Evolutionary conservation across 2,797 vertebrate genomes (phyloP), one percentile per base, ranked within the genome.

Genomic region (Hipposideros larvatus): DNA sequence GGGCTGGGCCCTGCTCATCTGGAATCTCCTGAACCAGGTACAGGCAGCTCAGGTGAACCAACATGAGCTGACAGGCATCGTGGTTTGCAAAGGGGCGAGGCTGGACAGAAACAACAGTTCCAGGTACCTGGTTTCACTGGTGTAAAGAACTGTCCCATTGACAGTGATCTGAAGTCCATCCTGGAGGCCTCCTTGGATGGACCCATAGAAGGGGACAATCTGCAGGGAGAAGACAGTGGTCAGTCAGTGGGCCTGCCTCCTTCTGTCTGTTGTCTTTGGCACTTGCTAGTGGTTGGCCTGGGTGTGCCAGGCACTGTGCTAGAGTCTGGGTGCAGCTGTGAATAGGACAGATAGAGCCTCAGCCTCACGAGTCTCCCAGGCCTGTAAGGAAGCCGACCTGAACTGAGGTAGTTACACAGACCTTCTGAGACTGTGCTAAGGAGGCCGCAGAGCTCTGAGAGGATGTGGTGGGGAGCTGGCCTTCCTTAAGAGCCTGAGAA

Each of bases 171-270:
- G 75, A 53, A 93, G 97, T 89, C 97, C 97, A 0, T 95, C 96
- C 61, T 82, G 88, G 26, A 98, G 96, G 9, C 96, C 94, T 13
- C 96, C 96, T 18, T 85, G 68, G 66, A 98, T 97, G 14, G 0
- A 0, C 4, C 94, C 96, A 4, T 53, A 48, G 79, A 97, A 97
- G 10, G 97, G 97, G 57, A 97, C 1, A 0, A 0, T 0, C 97
- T 97, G 84, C 2, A 4, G 19, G 87, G 19, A 86, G n/a, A 24
- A 95, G 57, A 71, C 10, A 5, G 19, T 11, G 77, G 75, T 80
- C 1, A 28, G 48, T 93, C 2, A 46, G 28, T 55, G 34, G 21
- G 19, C 7, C 7, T 1, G 18, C 18, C n/a, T 66, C 68, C 59
- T 51, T 6, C 26, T 43, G 7, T 18, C 0, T 13, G 4, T 3